Base-by-base conservation (phyloP, 2,113 vertebrate species). In the Gopherus evgoodei region DNA sequence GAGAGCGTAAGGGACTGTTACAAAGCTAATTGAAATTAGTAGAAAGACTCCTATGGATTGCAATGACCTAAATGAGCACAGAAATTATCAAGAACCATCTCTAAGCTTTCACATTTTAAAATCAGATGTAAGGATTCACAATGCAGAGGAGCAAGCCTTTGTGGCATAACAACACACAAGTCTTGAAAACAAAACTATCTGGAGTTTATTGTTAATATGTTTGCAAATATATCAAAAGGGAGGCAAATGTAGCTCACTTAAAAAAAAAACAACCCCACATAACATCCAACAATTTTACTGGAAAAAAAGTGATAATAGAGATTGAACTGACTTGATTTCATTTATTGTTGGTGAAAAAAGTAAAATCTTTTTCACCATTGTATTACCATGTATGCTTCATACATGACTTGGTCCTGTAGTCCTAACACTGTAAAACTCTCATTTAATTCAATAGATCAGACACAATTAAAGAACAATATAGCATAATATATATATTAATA, bases 91-190 rank as follows among this genome's bases (percentile, higher is more conserved):
- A 83, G 54, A 93, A 31, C 56, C 83, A 13, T 88, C 42, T 93
- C 50, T 69, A 56, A 95, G 85, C 91, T 94, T n/a, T 91, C 69
- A 85, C 13, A 44, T 83, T 93, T 42, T 93, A 90, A 95, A 94
- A 93, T 86, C 89, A 6, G 93, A 82, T 93, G 75, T 93, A 69
- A 89, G 93, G 93, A 93, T 93, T 35, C 65, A n/a, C 95, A 93
- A 89, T 87, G 1, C 93, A 14, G 69, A 87, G 90, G 54, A 91
- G 22, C 84, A 90, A 27, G 83, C 52, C n/a, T 86, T 97, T 96
- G 91, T 96, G 88, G 82, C 57, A 94, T 54, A 87, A 57, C 53
- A 93, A 56, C 56, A 57, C 56, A 91, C 81, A 90, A 93, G 59
- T 65, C 92, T 93, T 91, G 90, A 90, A 93, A 54, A 54, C 76